Percentiles rank a stretch among this genome's conserved stretches.
Evolutionary conservation across 2,113 vertebrate species (phyloP).

Genomic region (Poecile atricapillus): DNA sequence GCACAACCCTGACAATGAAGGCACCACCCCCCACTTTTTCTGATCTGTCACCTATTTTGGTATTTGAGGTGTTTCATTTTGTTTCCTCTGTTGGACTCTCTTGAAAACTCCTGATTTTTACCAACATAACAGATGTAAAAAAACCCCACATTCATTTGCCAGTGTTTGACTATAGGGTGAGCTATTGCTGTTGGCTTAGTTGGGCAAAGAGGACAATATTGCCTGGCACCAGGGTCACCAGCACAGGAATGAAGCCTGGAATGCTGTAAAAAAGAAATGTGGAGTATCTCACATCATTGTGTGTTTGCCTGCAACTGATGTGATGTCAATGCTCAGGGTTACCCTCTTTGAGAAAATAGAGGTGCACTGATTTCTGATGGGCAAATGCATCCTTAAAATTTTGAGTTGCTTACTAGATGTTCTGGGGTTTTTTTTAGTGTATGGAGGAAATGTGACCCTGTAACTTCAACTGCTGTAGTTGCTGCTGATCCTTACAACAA

Average conservation of each 20-base stretch:
- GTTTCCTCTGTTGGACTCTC: background rate
- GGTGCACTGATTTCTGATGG: background rate
- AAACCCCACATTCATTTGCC: background rate
- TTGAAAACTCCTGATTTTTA: background rate
- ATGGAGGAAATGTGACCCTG: background rate
- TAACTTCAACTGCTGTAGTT: background rate
- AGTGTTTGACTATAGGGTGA: background rate
- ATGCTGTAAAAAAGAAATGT: background rate
- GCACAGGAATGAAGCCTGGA: background rate
- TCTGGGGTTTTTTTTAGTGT: background rate
- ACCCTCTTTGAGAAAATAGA: background rate
- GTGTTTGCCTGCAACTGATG: background rate
- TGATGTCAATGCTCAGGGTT: background rate
- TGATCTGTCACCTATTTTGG: background rate
- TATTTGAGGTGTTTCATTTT: background rate
- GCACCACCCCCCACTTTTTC: background rate
- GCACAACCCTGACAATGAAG: background rate
- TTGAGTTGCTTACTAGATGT: background rate
- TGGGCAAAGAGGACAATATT: background rate
- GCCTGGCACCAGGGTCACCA: background rate
- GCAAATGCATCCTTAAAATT: background rate
- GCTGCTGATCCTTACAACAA: background rate
- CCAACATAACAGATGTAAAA: background rate
- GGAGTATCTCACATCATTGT: background rate
- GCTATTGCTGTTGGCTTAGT: background rate